Evolutionary conservation across 2,113 vertebrate species (phyloP).

Genomic region (Ochotona curzoniae): DNA sequence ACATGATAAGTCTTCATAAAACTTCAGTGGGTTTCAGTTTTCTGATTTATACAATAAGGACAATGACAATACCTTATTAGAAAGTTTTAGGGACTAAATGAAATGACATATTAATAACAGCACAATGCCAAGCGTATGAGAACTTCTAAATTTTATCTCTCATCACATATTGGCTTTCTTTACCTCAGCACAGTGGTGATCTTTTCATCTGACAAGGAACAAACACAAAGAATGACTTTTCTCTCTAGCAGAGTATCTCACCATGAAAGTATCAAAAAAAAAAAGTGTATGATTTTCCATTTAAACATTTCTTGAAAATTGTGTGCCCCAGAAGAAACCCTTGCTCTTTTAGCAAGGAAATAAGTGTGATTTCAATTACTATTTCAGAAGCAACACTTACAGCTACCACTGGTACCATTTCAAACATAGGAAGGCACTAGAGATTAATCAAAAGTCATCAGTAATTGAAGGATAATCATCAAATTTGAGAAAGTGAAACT

Average conservation of each 20-base stretch:
- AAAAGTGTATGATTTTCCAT: not conserved
- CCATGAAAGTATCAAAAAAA: not conserved
- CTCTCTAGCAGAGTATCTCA: not conserved
- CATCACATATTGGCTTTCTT: not conserved
- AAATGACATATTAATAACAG: not conserved
- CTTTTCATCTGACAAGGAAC: not conserved
- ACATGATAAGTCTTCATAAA: not conserved
- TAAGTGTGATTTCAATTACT: not conserved
- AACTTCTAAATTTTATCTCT: not conserved
- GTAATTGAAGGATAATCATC: not conserved
- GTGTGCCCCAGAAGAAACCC: not conserved
- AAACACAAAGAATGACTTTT: not conserved
- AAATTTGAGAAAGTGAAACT: conserved; percentile 1
- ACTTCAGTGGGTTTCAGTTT: not conserved
- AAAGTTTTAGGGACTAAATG: not conserved
- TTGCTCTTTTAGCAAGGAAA: conserved; percentile 31
- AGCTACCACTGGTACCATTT: not conserved
- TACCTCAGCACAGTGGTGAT: not conserved
- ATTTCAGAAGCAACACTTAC: not conserved
- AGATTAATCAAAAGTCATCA: not conserved
- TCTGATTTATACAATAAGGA: not conserved
- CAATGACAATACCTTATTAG: not conserved
- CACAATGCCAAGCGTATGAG: not conserved
- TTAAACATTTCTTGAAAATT: not conserved
- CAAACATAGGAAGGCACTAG: not conserved